These are phyloP conservation scores for Acanthosepion lycidas DNA, from an alignment of 2,888 invertebrate species.

Conservation along the genomic window DNA sequence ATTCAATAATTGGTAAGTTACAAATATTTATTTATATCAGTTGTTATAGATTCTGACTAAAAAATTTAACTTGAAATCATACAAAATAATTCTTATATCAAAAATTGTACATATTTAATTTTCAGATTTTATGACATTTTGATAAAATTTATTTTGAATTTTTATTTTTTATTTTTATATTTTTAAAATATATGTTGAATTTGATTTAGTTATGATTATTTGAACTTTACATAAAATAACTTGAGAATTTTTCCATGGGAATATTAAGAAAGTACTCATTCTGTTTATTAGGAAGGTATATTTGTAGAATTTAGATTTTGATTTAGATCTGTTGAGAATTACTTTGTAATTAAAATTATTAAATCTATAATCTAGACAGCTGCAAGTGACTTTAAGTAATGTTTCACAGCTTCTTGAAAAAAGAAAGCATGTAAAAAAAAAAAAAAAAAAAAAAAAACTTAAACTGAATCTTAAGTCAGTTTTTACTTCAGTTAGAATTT, in stretches of 20 bases:
- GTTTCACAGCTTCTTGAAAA: too few species aligned
- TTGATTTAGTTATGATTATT: not conserved
- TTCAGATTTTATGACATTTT: not conserved
- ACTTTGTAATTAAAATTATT: too few species aligned
- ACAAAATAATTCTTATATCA: not conserved
- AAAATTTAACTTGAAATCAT: not conserved
- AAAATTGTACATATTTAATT: not conserved
- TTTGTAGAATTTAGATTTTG: not conserved
- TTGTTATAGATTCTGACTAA: not conserved
- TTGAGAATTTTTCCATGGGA: not conserved
- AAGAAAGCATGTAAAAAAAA: too few species aligned
- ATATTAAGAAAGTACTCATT: not conserved
- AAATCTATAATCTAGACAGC: too few species aligned
- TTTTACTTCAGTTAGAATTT: too few species aligned
- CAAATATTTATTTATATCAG: not conserved
- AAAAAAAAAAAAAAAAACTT: too few species aligned
- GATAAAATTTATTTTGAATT: not conserved
- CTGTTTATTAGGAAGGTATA: not conserved
- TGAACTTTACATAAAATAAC: not conserved
- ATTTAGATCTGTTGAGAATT: too few species aligned
- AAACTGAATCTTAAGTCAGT: too few species aligned
- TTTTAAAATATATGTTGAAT: not conserved
- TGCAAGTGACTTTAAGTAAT: too few species aligned
- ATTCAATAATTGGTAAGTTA: not conserved
- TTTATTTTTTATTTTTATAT: not conserved